Evolutionary conservation across 2,888 invertebrate genomes (phyloP).

Genomic region (Tachina fera): DNA sequence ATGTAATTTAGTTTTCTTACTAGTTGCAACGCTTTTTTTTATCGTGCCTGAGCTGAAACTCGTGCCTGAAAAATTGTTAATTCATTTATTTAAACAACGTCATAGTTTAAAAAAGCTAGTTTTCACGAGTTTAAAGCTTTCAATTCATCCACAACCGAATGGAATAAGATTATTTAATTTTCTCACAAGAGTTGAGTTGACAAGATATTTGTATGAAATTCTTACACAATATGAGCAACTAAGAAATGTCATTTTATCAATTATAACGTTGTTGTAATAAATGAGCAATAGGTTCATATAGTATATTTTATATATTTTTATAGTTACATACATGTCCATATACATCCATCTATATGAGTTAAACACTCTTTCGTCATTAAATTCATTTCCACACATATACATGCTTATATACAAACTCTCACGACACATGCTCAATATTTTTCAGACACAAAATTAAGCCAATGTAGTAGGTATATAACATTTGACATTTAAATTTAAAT

Average conservation of each 20-base stretch:
- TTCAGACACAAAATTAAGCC: background rate
- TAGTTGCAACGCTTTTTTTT: background rate
- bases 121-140: too few relatives aligned
- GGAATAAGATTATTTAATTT: too few relatives aligned
- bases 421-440: constrained; percentile 1
- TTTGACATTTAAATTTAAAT: constrained; percentile 64
- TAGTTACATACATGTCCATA: background rate
- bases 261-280: too few relatives aligned
- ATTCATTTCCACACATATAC: background rate
- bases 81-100: background rate
- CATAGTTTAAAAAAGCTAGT: too few relatives aligned
- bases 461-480: constrained; percentile 5
- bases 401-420: background rate
- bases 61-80: constrained; percentile 1
- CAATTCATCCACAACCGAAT: too few relatives aligned
- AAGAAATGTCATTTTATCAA: too few relatives aligned
- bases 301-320: too few relatives aligned
- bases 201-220: too few relatives aligned
- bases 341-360: background rate
- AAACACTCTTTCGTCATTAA: constrained; percentile 34
- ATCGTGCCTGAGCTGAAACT: constrained; percentile 11
- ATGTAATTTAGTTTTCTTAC: too few relatives aligned
- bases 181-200: too few relatives aligned
- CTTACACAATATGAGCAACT: too few relatives aligned
- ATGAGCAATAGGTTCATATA: too few relatives aligned